phyloP scores from a whole-genome alignment of 2,888 invertebrate species.

The Dermolepida albohirtum region DNA sequence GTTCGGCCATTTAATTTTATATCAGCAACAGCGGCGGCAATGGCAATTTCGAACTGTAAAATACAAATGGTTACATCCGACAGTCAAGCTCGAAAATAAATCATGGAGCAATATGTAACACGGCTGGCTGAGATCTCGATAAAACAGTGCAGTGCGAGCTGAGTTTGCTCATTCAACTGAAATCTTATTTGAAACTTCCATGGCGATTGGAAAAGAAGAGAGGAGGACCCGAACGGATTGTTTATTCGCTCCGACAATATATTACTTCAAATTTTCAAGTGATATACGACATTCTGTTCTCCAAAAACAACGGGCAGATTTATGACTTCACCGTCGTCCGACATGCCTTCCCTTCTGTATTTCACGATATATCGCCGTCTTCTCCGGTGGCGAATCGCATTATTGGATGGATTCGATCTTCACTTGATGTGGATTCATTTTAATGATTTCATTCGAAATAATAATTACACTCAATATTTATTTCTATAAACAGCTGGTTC shows the following conservation, averaged over 20 bases:
- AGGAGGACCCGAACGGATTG: constrained; percentile 9
- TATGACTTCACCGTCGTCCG: constrained; percentile 16
- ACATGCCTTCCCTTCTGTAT: neutral
- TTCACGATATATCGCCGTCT: too few relatives aligned
- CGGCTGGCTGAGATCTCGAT: constrained; percentile 3
- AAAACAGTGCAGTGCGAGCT: constrained; percentile 8
- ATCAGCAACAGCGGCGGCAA: too few relatives aligned
- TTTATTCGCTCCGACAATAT: constrained; percentile 28
- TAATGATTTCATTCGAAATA: too few relatives aligned
- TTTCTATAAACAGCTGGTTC: too few relatives aligned
- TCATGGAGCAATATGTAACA: constrained; percentile 21
- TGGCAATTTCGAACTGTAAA: too few relatives aligned
- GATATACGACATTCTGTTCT: constrained; percentile 20
- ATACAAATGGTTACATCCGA: too few relatives aligned
- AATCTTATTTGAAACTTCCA: constrained; percentile 15
- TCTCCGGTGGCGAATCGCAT: too few relatives aligned
- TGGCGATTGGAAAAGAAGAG: neutral
- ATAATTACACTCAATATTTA: too few relatives aligned
- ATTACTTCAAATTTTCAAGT: constrained; percentile 35
- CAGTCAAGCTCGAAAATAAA: neutral
- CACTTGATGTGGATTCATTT: too few relatives aligned
- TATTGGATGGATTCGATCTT: too few relatives aligned
- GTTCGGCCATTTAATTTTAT: too few relatives aligned
- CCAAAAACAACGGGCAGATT: constrained; percentile 17
- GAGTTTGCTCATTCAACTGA: constrained; percentile 6